A percentile compares a stretch with the other conserved stretches of the same genome.
phyloP scores from a whole-genome alignment of 2,797 vertebrate species.

The Menidia menidia region DNA sequence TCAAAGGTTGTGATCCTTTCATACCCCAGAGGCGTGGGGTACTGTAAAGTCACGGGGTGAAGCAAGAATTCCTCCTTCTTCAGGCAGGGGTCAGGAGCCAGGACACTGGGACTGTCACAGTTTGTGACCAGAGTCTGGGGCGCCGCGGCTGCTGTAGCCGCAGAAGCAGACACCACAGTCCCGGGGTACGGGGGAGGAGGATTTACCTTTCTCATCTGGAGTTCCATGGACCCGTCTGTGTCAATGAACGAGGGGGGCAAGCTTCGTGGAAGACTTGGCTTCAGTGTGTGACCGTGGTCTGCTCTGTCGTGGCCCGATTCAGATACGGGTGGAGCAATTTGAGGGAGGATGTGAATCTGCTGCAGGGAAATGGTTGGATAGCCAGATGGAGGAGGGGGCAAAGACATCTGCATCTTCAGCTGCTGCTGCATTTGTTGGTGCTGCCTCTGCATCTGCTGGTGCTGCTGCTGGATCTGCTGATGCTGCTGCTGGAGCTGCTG shows the following conservation, averaged over 20 bases:
- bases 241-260: slow-evolving; percentile 83
- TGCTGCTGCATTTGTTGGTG: slow-evolving; percentile 87
- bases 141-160: slow-evolving; percentile 43
- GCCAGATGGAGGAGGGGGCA: slow-evolving; percentile 80
- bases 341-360: slow-evolving; percentile 81
- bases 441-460: slow-evolving; percentile 86
- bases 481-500: slow-evolving; percentile 86
- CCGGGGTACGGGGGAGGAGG: slow-evolving; percentile 83
- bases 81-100: slow-evolving; percentile 87
- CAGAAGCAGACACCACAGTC: slow-evolving; percentile 70
- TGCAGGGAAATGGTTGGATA: slow-evolving; percentile 84
- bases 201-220: slow-evolving; percentile 92
- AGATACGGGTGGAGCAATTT: slow-evolving; percentile 72
- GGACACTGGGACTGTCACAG: slow-evolving; percentile 82
- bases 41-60: slow-evolving; percentile 86
- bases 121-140: slow-evolving; percentile 77
- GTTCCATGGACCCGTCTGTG: slow-evolving; percentile 85
- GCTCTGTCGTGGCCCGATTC: slow-evolving; percentile 79
- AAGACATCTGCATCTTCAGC: slow-evolving; percentile 83
- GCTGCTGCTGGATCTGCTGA: slow-evolving; percentile 85
- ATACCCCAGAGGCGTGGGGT: slow-evolving; percentile 93
- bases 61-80: slow-evolving; percentile 94
- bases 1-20: slow-evolving; percentile 98
- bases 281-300: slow-evolving; percentile 87
- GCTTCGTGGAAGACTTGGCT: slow-evolving; percentile 81